A percentile compares a stretch with the other conserved stretches of the same genome.
Conservation (phyloP, 2,888 invertebrate species). For the Eupsilia transversa region DNA sequence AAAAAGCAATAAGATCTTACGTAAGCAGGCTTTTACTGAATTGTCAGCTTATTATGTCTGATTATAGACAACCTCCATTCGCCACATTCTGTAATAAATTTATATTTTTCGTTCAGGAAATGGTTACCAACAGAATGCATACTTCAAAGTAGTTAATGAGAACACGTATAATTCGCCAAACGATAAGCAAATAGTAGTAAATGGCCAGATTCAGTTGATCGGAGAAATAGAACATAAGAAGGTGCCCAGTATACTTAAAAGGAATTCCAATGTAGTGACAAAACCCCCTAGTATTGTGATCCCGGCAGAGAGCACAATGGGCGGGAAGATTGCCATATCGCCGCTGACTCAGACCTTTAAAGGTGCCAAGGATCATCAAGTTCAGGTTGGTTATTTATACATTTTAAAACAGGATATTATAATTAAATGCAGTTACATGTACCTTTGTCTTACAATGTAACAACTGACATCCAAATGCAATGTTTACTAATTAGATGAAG, state of each 20-base stretch:
- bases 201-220: slow-evolving; percentile 75
- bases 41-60: background rate
- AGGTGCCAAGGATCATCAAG: slow-evolving; percentile 69
- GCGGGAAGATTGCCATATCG: slow-evolving; percentile 79
- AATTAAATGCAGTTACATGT: background rate
- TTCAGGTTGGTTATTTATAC: slow-evolving; percentile 72
- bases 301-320: slow-evolving; percentile 78
- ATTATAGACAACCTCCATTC: background rate
- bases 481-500: background rate
- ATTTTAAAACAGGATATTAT: background rate
- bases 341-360: slow-evolving; percentile 74
- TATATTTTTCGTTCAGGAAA: slow-evolving; percentile 72
- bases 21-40: background rate
- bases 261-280: slow-evolving; percentile 65
- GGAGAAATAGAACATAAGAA: slow-evolving; percentile 79
- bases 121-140: slow-evolving; percentile 77
- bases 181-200: slow-evolving; percentile 71
- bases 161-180: slow-evolving; percentile 71
- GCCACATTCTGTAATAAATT: background rate
- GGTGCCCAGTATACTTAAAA: slow-evolving; percentile 79
- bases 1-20: background rate
- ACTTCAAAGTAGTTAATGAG: slow-evolving; percentile 87
- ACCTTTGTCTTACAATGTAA: background rate
- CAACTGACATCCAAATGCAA: background rate
- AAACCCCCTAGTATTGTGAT: slow-evolving; percentile 72